phyloP scores from a whole-genome alignment of 2,888 invertebrate genomes.

The Cistogaster globosa region DNA sequence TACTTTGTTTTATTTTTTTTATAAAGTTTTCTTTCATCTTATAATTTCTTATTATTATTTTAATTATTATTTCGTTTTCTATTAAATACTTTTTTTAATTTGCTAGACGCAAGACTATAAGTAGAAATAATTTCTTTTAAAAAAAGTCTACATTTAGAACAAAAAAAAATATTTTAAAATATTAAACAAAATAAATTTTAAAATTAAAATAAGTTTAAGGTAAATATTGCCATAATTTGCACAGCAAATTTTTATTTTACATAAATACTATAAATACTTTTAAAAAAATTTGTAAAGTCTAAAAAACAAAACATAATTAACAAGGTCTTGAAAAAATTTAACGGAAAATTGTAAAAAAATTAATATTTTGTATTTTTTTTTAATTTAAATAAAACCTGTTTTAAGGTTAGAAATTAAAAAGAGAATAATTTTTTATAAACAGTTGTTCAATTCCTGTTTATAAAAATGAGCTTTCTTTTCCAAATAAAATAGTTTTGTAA shows the following conservation, averaged over 20 bases:
- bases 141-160: slow-evolving; percentile 71
- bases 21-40: background rate
- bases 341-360: slow-evolving; percentile 11
- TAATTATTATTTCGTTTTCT: background rate
- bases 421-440: slow-evolving; percentile 11
- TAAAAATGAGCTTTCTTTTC: slow-evolving; percentile 33
- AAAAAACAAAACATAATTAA: background rate
- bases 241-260: slow-evolving; percentile 70
- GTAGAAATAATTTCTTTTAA: slow-evolving; percentile 4
- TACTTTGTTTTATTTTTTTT: background rate
- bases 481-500: slow-evolving; percentile 22
- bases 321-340: slow-evolving; percentile 27
- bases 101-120: slow-evolving; percentile 49
- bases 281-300: slow-evolving; percentile 45
- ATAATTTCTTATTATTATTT: background rate
- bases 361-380: slow-evolving; percentile 30
- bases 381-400: slow-evolving; percentile 72
- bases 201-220: slow-evolving; percentile 47
- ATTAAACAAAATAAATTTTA: slow-evolving; percentile 48
- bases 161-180: slow-evolving; percentile 60
- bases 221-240: slow-evolving; percentile 73
- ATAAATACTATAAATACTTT: slow-evolving; percentile 45
- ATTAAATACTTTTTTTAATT: background rate
- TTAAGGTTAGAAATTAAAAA: slow-evolving; percentile 73
- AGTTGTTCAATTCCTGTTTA: too few relatives aligned